Percentiles rank a stretch among this genome's conserved stretches.
These are phyloP conservation scores for Dyspetes luteomarginatus DNA, from an alignment of 2,888 invertebrate species.

Conservation along the genomic window DNA sequence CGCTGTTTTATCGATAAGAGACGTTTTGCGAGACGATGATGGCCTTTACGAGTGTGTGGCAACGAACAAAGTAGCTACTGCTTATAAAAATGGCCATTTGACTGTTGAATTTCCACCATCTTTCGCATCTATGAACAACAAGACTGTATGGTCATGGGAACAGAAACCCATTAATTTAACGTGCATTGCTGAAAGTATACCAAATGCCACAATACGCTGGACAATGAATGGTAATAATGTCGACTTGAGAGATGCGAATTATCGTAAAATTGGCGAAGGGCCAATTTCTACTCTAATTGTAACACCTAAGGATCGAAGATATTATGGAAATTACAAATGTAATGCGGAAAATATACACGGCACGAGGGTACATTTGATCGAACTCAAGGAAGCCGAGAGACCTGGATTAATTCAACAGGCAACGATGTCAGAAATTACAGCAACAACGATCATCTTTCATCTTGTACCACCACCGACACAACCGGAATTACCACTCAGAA, in stretches of 20 bases:
- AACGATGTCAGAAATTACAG: conserved; percentile 89
- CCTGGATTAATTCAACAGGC: conserved; percentile 89
- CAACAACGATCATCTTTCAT: conserved; percentile 92
- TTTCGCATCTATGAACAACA: conserved; percentile 89
- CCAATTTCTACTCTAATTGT: conserved; percentile 90
- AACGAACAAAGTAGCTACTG: conserved; percentile 90
- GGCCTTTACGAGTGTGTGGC: conserved; percentile 95
- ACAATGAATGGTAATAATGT: conserved; percentile 82
- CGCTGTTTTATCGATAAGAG: conserved; percentile 88
- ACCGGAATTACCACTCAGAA: conserved; percentile 90
- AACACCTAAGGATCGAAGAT: conserved; percentile 87
- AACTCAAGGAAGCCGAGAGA: conserved; percentile 89
- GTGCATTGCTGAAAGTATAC: conserved; percentile 94
- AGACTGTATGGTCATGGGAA: conserved; percentile 93
- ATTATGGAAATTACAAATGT: conserved; percentile 92
- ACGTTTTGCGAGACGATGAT: conserved; percentile 88
- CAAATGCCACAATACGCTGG: conserved; percentile 97
- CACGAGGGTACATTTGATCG: conserved; percentile 87
- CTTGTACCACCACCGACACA: conserved; percentile 90
- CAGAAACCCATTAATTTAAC: conserved; percentile 92
- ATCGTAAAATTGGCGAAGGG: conserved; percentile 86
- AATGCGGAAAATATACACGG: conserved; percentile 92
- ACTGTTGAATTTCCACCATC: conserved; percentile 93
- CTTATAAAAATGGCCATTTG: conserved; percentile 91
- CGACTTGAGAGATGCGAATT: conserved; percentile 83